Evolutionary conservation across 2,113 vertebrate species (phyloP), one percentile per base, ranked within the genome.

Genomic region (Rousettus leschenaultii): DNA sequence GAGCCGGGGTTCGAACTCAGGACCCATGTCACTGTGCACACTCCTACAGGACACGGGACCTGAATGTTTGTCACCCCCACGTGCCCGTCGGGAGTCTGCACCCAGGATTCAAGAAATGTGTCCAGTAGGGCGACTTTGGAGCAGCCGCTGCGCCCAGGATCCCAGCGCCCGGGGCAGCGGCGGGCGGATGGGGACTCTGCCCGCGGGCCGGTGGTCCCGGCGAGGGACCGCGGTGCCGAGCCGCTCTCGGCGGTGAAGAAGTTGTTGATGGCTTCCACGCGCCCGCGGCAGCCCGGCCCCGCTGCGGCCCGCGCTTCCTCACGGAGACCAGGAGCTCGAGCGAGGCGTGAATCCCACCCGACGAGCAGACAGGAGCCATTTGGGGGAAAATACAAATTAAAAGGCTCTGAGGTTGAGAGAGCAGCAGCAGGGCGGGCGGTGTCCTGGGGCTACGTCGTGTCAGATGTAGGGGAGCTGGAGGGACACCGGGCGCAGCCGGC

Each of bases 311-410:
- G 14, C 48, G 43, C 53, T 43, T 73, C 86, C 77, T 88, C 93
- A 87, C 96, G 92, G 94, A 71, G 77, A 80, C 35, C 53, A 73
- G 53, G 61, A 95, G 71, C 96, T 43, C 40, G 96, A 82, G 89
- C 10, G 74, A 95, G 89, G 96, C 77, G 80, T 95, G 96, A 65
- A 77, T 65, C 3, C 94, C 94, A 94, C 92, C 75, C 97, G 85
- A 51, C 77, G 80, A 0, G 0, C 96, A 95, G 66, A 80, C 71
- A 15, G 57, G 48, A 95, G 59, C 63, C 89, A 35, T 0, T 3
- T 77, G 33, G 2, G 86, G 70, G n/a, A 75, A 93, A 95, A 91
- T 9, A 68, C 91, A 93, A 97, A 85, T 84, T 89, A 96, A 74
- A 55, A 94, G 96, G 10, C 38, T 0, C 0, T 6, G 45, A 73